Percentiles rank a stretch among this genome's conserved stretches.
phyloP scores from a whole-genome alignment of 2,888 invertebrate species.

The Anticlea derivata region DNA sequence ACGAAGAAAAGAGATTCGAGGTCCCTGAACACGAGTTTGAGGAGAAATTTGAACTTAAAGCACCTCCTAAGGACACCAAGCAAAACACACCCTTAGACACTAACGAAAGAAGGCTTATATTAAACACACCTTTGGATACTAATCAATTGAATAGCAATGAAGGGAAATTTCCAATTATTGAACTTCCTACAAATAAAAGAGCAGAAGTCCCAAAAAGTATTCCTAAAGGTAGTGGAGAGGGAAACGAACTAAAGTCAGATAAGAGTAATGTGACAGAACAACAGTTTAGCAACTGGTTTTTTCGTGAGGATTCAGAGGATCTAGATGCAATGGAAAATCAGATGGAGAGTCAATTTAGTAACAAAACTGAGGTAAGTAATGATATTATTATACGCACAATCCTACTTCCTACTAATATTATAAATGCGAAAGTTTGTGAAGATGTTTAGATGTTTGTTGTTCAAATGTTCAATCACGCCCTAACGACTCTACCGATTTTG shows the following conservation, averaged over 20 bases:
- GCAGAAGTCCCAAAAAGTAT: background rate
- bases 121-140: background rate
- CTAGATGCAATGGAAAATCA: slow-evolving; percentile 68
- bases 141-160: no score
- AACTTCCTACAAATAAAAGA: background rate
- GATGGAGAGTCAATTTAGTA: slow-evolving; percentile 59
- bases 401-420: no score
- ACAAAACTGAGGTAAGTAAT: slow-evolving; percentile 57
- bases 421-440: no score
- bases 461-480: no score
- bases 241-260: slow-evolving; percentile 70
- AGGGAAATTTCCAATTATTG: background rate
- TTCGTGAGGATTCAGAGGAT: slow-evolving; percentile 70
- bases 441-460: no score
- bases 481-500: no score
- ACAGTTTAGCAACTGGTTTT: slow-evolving; percentile 69
- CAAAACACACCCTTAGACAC: background rate
- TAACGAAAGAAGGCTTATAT: background rate
- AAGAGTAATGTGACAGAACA: slow-evolving; percentile 37
- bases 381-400: no score
- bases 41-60: slow-evolving; percentile 81
- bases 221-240: slow-evolving; percentile 59
- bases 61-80: slow-evolving; percentile 62
- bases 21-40: slow-evolving; percentile 85
- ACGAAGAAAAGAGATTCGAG: slow-evolving; percentile 56